A percentile compares a stretch with the other conserved stretches of the same genome.
Evolutionary conservation across 2,888 invertebrate genomes (phyloP).

Genomic region (Xanthorhoe spadicearia): DNA sequence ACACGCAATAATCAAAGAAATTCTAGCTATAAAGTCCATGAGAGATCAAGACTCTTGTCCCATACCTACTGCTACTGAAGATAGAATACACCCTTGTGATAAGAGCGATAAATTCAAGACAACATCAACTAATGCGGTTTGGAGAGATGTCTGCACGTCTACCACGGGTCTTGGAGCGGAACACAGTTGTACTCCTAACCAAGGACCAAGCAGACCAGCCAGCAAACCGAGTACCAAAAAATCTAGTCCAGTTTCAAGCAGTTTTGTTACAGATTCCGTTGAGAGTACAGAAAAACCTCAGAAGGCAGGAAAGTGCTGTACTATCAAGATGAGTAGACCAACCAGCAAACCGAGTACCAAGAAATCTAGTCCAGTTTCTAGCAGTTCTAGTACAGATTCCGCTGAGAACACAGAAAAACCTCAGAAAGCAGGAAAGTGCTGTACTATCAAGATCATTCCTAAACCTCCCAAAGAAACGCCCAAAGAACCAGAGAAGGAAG

Average conservation of each 20-base stretch:
- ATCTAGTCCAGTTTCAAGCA: constrained; percentile 18
- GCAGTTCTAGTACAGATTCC: constrained; percentile 12
- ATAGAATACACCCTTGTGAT: constrained; percentile 13
- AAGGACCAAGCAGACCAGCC: constrained; percentile 1
- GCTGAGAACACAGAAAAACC: neutral
- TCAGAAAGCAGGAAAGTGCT: constrained; percentile 11
- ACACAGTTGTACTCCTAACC: constrained; percentile 5
- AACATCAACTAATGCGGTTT: constrained; percentile 25
- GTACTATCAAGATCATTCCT: constrained; percentile 19
- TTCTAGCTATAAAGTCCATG: constrained; percentile 17
- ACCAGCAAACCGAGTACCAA: neutral
- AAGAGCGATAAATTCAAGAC: constrained; percentile 17
- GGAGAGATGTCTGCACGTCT: constrained; percentile 39
- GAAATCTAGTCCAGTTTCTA: constrained; percentile 17
- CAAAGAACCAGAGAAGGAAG: constrained; percentile 16
- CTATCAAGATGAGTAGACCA: constrained; percentile 17
- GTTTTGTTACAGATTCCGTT: constrained; percentile 9
- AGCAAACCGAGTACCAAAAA: neutral
- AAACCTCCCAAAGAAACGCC: constrained; percentile 19
- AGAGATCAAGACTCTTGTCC: constrained; percentile 17
- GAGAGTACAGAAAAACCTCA: neutral
- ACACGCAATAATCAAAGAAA: constrained; percentile 23
- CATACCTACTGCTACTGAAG: constrained; percentile 22
- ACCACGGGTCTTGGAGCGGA: constrained; percentile 29
- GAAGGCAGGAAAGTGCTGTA: constrained; percentile 15